These are phyloP conservation scores for Aricia artaxerxes DNA, from an alignment of 2,888 invertebrate species.

Conservation along the genomic window DNA sequence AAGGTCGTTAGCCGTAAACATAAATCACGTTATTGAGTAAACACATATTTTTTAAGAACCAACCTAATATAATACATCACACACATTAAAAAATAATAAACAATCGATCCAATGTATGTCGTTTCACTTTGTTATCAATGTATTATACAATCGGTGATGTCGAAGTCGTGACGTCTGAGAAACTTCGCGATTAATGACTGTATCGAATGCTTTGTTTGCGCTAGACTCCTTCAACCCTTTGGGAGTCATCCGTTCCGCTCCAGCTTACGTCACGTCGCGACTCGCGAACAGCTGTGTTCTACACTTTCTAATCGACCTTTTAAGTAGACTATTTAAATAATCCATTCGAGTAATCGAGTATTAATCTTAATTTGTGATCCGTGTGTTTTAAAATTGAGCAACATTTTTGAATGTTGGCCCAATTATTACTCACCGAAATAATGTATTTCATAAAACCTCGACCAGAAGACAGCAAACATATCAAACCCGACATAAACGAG, in stretches of 20 bases:
- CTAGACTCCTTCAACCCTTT: conserved; percentile 71
- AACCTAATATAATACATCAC: neutral
- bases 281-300: conserved; percentile 73
- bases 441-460: conserved; percentile 5
- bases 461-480: neutral
- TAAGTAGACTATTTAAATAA: conserved; percentile 66
- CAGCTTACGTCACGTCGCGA: conserved; percentile 72
- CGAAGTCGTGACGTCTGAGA: conserved; percentile 48
- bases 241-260: conserved; percentile 73
- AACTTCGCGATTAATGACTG: conserved; percentile 62
- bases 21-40: neutral
- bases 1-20: neutral
- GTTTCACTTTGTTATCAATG: neutral
- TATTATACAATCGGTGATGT: conserved; percentile 9
- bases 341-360: conserved; percentile 37
- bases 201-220: conserved; percentile 72
- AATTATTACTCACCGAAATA: neutral
- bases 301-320: conserved; percentile 76
- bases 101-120: neutral
- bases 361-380: neutral
- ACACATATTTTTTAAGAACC: neutral
- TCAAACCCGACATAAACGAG: conserved; percentile 3
- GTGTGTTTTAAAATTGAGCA: neutral
- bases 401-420: neutral
- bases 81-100: neutral